Evolutionary conservation across 2,888 invertebrate genomes (phyloP).

Genomic region (Odontocerum albicorne): DNA sequence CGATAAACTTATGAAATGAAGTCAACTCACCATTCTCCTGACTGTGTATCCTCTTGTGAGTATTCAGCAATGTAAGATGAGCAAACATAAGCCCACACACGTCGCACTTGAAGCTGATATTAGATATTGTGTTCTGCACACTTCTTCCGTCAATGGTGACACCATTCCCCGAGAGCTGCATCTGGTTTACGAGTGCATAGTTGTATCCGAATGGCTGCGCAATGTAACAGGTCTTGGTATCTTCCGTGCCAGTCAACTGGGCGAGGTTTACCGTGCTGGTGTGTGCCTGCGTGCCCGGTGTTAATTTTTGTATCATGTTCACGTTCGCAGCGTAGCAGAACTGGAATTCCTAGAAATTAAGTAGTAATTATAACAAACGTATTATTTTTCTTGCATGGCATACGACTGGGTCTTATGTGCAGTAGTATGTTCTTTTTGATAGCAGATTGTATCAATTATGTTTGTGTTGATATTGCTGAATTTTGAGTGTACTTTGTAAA

Average conservation of each 20-base stretch:
- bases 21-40: constrained; percentile 54
- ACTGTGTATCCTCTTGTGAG: constrained; percentile 81
- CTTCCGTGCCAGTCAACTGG: constrained; percentile 51
- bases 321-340: constrained; percentile 70
- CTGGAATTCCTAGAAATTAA: constrained; percentile 64
- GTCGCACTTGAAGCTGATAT: constrained; percentile 86
- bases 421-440: no score
- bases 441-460: no score
- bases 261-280: constrained; percentile 67
- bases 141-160: constrained; percentile 36
- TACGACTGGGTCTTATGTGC: no score
- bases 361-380: no score
- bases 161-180: constrained; percentile 73
- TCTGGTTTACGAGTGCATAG: constrained; percentile 83
- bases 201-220: constrained; percentile 78
- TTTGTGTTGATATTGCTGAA: no score
- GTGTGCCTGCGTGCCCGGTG: constrained; percentile 51
- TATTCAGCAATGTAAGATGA: constrained; percentile 78
- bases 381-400: no score
- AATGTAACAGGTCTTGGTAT: constrained; percentile 73
- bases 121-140: constrained; percentile 71
- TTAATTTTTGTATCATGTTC: constrained; percentile 68
- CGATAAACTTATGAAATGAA: no score
- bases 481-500: no score
- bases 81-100: constrained; percentile 85